Evolutionary conservation across 2,888 invertebrate genomes (phyloP).

Genomic region (Drosophila lacicola): DNA sequence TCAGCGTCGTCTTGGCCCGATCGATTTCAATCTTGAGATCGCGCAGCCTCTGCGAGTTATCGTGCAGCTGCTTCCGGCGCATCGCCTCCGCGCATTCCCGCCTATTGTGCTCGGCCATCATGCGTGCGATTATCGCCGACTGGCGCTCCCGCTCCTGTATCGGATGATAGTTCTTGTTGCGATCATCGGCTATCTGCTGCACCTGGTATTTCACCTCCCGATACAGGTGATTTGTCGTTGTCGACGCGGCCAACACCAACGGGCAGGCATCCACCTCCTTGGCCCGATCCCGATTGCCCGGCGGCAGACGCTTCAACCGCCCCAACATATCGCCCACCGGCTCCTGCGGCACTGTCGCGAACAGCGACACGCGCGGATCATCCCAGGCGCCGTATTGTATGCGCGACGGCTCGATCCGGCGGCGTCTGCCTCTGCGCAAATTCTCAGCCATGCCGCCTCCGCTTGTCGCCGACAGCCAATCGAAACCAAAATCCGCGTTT

Average conservation of each 20-base stretch:
- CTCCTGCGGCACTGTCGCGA: constrained; percentile 59
- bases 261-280: constrained; percentile 50
- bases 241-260: constrained; percentile 16
- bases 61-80: constrained; percentile 36
- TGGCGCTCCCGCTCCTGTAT: constrained; percentile 34
- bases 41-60: constrained; percentile 44
- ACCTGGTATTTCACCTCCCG: constrained; percentile 58
- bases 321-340: constrained; percentile 46
- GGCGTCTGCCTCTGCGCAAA: constrained; percentile 29
- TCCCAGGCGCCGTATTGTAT: constrained; percentile 63
- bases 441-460: background rate
- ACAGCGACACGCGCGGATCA: constrained; percentile 53
- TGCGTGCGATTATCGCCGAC: constrained; percentile 30
- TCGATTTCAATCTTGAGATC: constrained; percentile 45
- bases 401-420: constrained; percentile 35
- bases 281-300: constrained; percentile 4
- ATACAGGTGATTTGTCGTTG: constrained; percentile 24
- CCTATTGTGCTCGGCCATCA: constrained; percentile 39
- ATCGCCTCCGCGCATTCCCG: constrained; percentile 43
- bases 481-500: background rate
- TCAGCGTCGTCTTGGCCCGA: constrained; percentile 53
- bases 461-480: background rate
- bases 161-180: constrained; percentile 40
- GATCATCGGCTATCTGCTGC: constrained; percentile 62
- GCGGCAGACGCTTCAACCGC: constrained; percentile 18